These are phyloP conservation scores for Peromyscus melanophrys DNA, from an alignment of 2,797 vertebrate species.

Conservation along the genomic window DNA sequence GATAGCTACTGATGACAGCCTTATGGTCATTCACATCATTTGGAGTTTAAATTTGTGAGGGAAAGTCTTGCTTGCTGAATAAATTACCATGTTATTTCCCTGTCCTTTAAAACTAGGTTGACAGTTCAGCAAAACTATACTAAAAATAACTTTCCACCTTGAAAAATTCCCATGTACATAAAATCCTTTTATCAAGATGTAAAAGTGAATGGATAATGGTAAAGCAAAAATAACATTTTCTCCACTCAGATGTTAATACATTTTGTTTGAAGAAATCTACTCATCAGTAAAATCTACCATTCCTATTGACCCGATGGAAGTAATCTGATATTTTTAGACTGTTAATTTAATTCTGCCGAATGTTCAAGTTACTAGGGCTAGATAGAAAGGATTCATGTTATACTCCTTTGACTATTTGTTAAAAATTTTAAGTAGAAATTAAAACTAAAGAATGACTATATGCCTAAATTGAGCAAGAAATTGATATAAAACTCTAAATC, in stretches of 20 bases:
- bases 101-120: constrained; percentile 82
- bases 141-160: constrained; percentile 80
- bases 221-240: constrained; percentile 74
- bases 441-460: constrained; percentile 24
- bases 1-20: constrained; percentile 79
- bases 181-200: constrained; percentile 70
- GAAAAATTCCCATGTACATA: constrained; percentile 68
- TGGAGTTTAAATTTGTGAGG: constrained; percentile 82
- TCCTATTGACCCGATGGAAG: constrained; percentile 13
- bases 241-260: constrained; percentile 26
- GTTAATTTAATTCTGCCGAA: constrained; percentile 28
- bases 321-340: constrained; percentile 52
- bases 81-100: constrained; percentile 87
- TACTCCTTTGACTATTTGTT: constrained; percentile 10
- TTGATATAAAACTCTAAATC: not conserved
- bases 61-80: constrained; percentile 81
- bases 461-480: not conserved
- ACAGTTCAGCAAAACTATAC: constrained; percentile 80
- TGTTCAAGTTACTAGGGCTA: not conserved
- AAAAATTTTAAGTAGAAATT: constrained; percentile 26
- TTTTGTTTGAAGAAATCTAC: constrained; percentile 62
- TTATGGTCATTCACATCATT: constrained; percentile 77
- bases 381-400: not conserved
- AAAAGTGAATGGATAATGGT: constrained; percentile 73
- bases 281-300: constrained; percentile 51